Base-by-base conservation (phyloP, 2,888 invertebrate species). In the Parnassius mnemosyne region DNA sequence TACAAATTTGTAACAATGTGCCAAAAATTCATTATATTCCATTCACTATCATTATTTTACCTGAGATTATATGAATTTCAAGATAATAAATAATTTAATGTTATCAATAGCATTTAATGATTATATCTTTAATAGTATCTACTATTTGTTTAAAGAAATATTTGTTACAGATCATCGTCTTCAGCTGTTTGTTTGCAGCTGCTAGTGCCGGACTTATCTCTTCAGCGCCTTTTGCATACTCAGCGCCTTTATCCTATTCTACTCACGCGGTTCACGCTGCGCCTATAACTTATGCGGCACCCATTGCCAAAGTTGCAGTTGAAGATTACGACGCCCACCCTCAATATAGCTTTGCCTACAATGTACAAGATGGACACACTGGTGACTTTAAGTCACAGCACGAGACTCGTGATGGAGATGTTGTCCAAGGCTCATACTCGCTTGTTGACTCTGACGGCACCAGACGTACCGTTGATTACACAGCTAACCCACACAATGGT, bases 281-380 rank as follows among this genome's bases (percentile, higher is more conserved):
- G 10, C 74, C 79, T 65, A 65, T 46, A n/a, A 7, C 46, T 11
- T 46, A 46, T n/a, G 46, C 46, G 69, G 72, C 49, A 71, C 73
- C 80, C 67, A 73, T 75, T 55, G 80, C 79, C 57, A 72, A 72
- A 60, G 73, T 72, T 63, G 77, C 79, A n/a, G 47, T 56, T 42
- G 54, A 61, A 42, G 65, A 61, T 57, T 64, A 60, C 57, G 57
- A 80, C 65, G 74, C 52, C 70, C 86, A 72, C 79, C 89, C 63
- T 71, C 92, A 92, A 74, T 92, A 93, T 84, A 89, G 86, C 74
- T 93, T 89, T 81, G 87, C 92, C 0, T 93, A 93, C 78, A 92
- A 93, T 66, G 92, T 93, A 11, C 92, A 93, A 71, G 93, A 93
- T 69, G 82, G 85, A 65, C 79, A 92, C 60, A 93, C 93, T 68